Evolutionary conservation across 1,140 invertebrate species (phyloP).

Genomic region (Andricus grossulariae): DNA sequence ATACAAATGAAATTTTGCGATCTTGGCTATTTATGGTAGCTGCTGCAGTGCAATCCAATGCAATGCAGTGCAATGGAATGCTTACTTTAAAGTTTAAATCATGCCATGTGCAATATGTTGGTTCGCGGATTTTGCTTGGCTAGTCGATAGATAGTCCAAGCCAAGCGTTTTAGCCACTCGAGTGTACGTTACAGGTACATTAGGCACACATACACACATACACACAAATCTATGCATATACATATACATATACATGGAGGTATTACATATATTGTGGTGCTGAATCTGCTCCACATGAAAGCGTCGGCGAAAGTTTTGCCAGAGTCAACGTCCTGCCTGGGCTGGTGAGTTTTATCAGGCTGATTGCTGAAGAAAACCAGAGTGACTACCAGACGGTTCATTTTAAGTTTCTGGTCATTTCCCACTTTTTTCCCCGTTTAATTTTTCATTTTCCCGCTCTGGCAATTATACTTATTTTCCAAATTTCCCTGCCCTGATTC

Average conservation of each 20-base stretch:
- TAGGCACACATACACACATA: no score
- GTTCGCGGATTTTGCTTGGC: no score
- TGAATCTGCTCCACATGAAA: constrained; percentile 60
- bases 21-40: no score
- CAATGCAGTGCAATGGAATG: constrained; percentile 30
- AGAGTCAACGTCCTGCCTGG: constrained; percentile 59
- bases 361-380: constrained; percentile 51
- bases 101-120: constrained; percentile 31
- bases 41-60: background rate
- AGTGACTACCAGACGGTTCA: constrained; percentile 50
- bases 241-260: background rate
- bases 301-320: constrained; percentile 61
- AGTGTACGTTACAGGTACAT: no score
- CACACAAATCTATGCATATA: no score
- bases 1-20: no score
- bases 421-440: no score
- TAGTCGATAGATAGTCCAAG: no score
- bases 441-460: no score
- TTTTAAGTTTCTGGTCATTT: constrained; percentile 8
- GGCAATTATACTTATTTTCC: no score
- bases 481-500: no score
- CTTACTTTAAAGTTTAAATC: constrained; percentile 29
- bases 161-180: no score
- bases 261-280: constrained; percentile 41
- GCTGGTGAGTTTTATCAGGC: constrained; percentile 52